Evolutionary conservation across 2,113 vertebrate species (phyloP).

Genomic region (Murina feae): DNA sequence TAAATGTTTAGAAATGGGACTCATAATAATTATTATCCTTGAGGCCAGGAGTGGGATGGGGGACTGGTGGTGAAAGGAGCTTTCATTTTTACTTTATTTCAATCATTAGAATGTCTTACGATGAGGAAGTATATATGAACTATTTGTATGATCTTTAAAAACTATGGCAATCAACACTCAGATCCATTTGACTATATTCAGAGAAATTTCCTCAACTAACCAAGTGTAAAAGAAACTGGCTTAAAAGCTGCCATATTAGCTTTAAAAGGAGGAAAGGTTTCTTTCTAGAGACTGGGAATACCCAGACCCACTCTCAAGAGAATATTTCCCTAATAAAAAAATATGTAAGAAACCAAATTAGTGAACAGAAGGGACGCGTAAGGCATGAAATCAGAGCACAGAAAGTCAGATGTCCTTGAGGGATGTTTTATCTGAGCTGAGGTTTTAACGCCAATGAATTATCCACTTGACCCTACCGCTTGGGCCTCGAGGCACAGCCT

Average conservation of each 20-base stretch:
- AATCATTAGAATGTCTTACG: neutral
- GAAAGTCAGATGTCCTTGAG: constrained; percentile 30
- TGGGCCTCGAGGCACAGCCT: neutral
- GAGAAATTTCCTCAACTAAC: neutral
- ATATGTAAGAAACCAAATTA: constrained; percentile 12
- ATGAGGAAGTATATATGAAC: neutral
- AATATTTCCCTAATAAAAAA: constrained; percentile 6
- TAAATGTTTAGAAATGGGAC: neutral
- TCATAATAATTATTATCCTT: neutral
- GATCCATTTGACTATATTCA: neutral
- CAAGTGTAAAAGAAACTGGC: neutral
- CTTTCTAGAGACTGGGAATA: neutral
- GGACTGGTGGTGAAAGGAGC: neutral
- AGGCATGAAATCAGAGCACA: constrained; percentile 48
- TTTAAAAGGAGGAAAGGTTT: neutral
- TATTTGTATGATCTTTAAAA: neutral
- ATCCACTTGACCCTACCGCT: constrained; percentile 24
- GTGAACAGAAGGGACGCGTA: constrained; percentile 23
- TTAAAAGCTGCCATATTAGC: neutral
- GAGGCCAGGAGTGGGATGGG: neutral
- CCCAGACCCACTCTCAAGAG: neutral
- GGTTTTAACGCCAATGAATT: constrained; percentile 46
- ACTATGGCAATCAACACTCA: neutral
- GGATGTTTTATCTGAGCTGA: neutral
- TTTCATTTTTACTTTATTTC: neutral